Evolutionary conservation across 2,888 invertebrate species (phyloP).

Genomic region (Nemoura dubitans): DNA sequence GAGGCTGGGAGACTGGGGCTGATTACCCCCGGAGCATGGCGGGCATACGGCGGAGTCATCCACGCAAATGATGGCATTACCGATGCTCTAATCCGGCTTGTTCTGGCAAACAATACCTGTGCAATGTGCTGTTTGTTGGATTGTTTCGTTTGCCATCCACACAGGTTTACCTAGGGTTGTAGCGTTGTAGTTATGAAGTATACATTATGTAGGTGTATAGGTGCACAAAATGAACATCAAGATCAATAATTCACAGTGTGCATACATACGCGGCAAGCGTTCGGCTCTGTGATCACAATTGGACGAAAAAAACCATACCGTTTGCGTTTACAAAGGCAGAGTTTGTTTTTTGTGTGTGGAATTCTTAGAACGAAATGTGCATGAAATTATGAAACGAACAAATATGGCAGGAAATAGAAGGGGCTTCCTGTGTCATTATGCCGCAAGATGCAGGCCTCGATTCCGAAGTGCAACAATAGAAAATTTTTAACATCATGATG

Average conservation of each 20-base stretch:
- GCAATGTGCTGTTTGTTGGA: background rate
- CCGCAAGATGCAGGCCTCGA: background rate
- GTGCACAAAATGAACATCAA: background rate
- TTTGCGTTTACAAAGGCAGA: background rate
- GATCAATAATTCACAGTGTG: background rate
- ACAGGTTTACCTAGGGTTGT: background rate
- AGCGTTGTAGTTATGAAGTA: background rate
- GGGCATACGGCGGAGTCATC: background rate
- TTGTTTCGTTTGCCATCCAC: background rate
- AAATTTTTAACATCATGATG: background rate
- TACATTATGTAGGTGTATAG: background rate
- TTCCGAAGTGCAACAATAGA: background rate
- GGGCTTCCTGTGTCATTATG: background rate
- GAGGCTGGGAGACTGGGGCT: no score
- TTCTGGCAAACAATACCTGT: background rate
- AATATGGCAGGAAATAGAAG: background rate
- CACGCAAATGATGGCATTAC: background rate
- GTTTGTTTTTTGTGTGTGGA: background rate
- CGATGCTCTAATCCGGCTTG: background rate
- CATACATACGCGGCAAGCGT: background rate
- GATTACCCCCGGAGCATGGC: background rate
- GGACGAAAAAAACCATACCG: background rate
- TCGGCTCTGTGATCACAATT: background rate
- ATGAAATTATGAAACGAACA: background rate
- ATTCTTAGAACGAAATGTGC: background rate